Conservation (phyloP, 1,140 invertebrate genomes). For the Hylaeus anthracinus region DNA sequence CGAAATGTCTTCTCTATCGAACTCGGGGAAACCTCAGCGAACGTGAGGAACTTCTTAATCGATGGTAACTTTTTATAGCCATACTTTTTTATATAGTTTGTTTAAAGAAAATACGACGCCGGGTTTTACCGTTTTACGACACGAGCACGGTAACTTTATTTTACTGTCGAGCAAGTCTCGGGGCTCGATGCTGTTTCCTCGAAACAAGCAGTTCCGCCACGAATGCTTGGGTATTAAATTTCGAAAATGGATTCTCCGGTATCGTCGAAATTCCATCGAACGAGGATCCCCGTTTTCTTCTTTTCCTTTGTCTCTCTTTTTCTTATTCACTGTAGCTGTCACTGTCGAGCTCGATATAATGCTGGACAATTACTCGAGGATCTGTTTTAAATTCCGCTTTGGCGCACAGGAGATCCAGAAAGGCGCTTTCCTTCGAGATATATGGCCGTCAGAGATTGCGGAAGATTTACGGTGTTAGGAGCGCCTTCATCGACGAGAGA, state of each 20-base stretch:
- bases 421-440: slow-evolving; percentile 44
- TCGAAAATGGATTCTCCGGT: background rate
- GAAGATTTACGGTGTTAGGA: slow-evolving; percentile 47
- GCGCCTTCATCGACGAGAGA: slow-evolving; percentile 41
- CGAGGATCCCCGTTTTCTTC: too few relatives aligned
- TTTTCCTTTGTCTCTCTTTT: background rate
- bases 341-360: slow-evolving; percentile 12
- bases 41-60: too few relatives aligned
- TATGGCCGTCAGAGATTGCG: slow-evolving; percentile 53
- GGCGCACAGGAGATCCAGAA: slow-evolving; percentile 40
- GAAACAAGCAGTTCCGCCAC: too few relatives aligned
- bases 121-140: background rate
- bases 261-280: too few relatives aligned
- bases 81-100: background rate
- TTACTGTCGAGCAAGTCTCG: background rate
- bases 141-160: background rate
- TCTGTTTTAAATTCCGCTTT: slow-evolving; percentile 61
- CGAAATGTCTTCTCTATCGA: too few relatives aligned
- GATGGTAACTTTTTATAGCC: background rate
- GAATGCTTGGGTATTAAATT: background rate
- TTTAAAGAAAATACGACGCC: too few relatives aligned
- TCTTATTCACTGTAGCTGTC: slow-evolving; percentile 9
- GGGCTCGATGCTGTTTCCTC: background rate
- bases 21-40: too few relatives aligned
- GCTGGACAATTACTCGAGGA: slow-evolving; percentile 43